Base-by-base conservation (phyloP, 2,888 invertebrate species). In the Ptychoptera contaminata region DNA sequence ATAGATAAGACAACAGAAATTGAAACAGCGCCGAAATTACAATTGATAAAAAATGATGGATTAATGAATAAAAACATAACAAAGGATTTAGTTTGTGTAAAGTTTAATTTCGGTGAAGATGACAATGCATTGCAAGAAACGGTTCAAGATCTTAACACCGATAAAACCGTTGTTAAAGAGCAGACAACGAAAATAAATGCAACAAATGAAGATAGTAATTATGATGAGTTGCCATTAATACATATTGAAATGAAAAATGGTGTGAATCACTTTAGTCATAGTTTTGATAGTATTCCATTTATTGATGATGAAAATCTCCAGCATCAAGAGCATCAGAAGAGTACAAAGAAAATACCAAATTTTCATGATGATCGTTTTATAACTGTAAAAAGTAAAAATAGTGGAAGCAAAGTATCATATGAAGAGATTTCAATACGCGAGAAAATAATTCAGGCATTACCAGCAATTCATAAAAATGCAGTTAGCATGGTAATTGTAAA, bases 241-340 rank as follows among this genome's bases (percentile, higher is more conserved):
- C 37, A 42, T 37, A 42, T 47, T 16, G 44, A 42, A 6, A 44
- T 44, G 15, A 31, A 44, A 30, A 44, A 44, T 32, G 30, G 30
- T 16, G 30, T 30, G 4, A 31, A 31, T 37, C 15, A 37, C 15
- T 43, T 43, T 43, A 31, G 15, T 16, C 36, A 16, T n/a, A 45
- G 41, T 35, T 42, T 42, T 3, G 47, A 47, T 16, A 47, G 42
- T 44, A 47, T 47, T 9, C 47, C 47, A 16, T 47, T 42, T 36
- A 47, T 47, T 10, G 47, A 47, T 38, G 47, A 42, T 12, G 42
- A 42, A 35, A n/a, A 9, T 11, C 2, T 32, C 4, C n/a, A 11
- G 9, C n/a, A 11, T 11, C 32, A 32, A 32, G 23, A 23, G 23
- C 4, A 5, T 3, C 42, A 34, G 34, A 34, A 44, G 10, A 42